A percentile compares a stretch with the other conserved stretches of the same genome.
Evolutionary conservation across 2,113 vertebrate species (phyloP).

Genomic region (Turnix velox): DNA sequence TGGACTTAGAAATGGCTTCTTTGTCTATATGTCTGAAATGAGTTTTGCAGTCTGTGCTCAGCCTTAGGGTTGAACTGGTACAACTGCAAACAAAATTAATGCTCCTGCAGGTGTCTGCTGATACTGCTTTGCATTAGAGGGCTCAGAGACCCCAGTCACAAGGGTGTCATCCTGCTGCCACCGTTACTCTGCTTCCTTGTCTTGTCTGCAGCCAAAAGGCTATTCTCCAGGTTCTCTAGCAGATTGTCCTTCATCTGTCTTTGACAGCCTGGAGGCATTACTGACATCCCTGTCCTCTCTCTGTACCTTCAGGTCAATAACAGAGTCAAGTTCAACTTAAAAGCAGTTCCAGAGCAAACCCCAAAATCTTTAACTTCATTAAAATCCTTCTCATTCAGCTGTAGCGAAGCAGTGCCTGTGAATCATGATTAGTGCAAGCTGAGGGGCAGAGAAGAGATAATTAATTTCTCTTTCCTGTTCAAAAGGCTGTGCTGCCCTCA

Average conservation of each 20-base stretch:
- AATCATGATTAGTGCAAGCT: conserved; percentile 3
- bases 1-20: fast-evolving
- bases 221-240: background rate
- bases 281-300: background rate
- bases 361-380: background rate
- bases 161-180: background rate
- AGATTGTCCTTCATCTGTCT: background rate
- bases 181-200: background rate
- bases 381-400: background rate
- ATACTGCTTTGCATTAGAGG: fast-evolving
- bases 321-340: background rate
- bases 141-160: background rate
- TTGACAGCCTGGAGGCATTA: background rate
- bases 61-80: background rate
- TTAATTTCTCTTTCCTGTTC: background rate
- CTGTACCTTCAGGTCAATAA: background rate
- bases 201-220: background rate
- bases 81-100: background rate
- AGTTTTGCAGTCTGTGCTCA: background rate
- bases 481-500: background rate
- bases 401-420: background rate
- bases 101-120: background rate
- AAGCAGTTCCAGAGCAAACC: background rate
- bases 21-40: fast-evolving
- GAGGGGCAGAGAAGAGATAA: background rate